These are phyloP conservation scores for Silurus glanis DNA, from an alignment of 2,113 vertebrate genomes.

Conservation along the genomic window DNA sequence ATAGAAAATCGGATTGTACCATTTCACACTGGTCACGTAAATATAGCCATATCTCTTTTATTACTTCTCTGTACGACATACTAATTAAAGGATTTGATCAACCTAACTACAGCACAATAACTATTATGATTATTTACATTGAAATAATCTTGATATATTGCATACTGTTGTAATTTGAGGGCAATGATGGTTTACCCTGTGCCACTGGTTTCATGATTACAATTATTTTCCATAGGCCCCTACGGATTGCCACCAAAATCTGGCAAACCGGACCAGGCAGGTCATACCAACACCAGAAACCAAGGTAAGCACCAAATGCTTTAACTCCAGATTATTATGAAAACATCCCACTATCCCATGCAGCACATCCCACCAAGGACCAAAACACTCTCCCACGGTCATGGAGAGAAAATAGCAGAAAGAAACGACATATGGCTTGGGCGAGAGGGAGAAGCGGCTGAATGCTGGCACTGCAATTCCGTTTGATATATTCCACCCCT, in stretches of 20 bases:
- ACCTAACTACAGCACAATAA: background rate
- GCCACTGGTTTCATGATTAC: background rate
- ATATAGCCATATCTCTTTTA: background rate
- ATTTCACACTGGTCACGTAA: background rate
- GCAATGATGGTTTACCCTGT: background rate
- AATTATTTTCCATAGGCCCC: constrained; percentile 59
- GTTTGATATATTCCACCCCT: constrained; percentile 62
- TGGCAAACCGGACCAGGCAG: constrained; percentile 68
- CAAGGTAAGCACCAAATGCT: constrained; percentile 64
- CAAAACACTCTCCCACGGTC: constrained; percentile 16
- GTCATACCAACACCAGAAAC: constrained; percentile 72
- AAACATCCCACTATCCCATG: constrained; percentile 6
- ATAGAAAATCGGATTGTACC: background rate
- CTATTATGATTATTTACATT: background rate
- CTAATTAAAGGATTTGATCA: background rate
- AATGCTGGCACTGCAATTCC: constrained; percentile 37
- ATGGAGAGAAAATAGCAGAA: constrained; percentile 9
- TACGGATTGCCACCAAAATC: constrained; percentile 74
- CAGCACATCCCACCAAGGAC: constrained; percentile 24
- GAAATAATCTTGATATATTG: background rate
- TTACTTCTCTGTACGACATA: background rate
- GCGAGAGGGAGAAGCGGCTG: constrained; percentile 24
- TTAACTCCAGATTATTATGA: background rate
- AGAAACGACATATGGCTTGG: constrained; percentile 41
- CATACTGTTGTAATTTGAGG: background rate